Base-by-base conservation (phyloP, 1,140 invertebrate species). In the Hycleus phaleratus region DNA sequence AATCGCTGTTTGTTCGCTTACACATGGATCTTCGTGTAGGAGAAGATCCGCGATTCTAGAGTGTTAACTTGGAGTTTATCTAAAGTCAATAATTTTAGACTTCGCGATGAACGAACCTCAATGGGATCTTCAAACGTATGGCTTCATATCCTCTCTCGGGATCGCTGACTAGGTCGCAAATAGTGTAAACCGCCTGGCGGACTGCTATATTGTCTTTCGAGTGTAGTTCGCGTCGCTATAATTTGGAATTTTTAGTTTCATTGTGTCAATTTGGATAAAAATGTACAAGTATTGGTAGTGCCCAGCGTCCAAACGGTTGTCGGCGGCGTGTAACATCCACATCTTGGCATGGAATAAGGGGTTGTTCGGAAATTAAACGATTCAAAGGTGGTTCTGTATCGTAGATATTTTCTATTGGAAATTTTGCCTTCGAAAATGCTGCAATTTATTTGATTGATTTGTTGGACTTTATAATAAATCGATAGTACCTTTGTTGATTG, bases 111-210 rank as follows among this genome's bases (percentile, higher is more conserved):
- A 38, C 46, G 9, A 57, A 69, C 61, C 63, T 70, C 43, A 66
- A 65, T 5, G 64, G 60, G 9, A 71, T 60, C 58, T 50, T 44
- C 3, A 72, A 49, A 25, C 54, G 42, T 25, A 73, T 59, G 24
- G 68, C 70, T 67, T 71, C 66, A 53, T 62, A 71, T 32, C 55
- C 64, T 48, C 58, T 60, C 62, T 71, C 69, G 0, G 71, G 68
- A 60, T 73, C 63, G 46, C 69, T 65, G 7, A 69, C 45, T 44
- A 73, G 54, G 53, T 73, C 70, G 12, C 58, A 57, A 42, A 73
- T 64, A 11, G 48, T 69, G 10, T 56, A 62, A 7, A 72, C 48
- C 12, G 71, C 68, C 11, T 68, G 65, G 25, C 68, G 58, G 1
- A 69, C 63, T 3, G 68, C 49, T 4, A 56, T 12, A 4, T 46